These are phyloP conservation scores for Drosophila azteca DNA, from an alignment of 1,140 invertebrate genomes.

Conservation along the genomic window DNA sequence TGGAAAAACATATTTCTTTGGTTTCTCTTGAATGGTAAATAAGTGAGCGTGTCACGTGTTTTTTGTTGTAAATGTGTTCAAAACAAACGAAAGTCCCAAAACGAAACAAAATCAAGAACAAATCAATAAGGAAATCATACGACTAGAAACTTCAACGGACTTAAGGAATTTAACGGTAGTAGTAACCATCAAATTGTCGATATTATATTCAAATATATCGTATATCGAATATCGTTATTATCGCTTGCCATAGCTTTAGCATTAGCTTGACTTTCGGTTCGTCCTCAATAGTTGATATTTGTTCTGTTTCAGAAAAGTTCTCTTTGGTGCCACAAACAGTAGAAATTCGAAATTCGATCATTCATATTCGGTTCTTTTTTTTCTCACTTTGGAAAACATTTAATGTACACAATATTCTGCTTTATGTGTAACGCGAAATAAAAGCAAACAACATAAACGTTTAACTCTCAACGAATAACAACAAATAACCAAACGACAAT, in stretches of 20 bases:
- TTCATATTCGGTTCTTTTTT: conserved; percentile 40
- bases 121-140: conserved; percentile 24
- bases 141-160: conserved; percentile 17
- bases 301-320: conserved; percentile 87
- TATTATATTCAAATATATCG: conserved; percentile 45
- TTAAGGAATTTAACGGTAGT: conserved; percentile 20
- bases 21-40: conserved; percentile 64
- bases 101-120: conserved; percentile 24
- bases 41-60: conserved; percentile 77
- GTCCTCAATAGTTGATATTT: conserved; percentile 53
- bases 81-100: conserved; percentile 39
- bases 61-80: conserved; percentile 74
- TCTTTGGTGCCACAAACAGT: conserved; percentile 86
- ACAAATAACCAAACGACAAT: conserved; percentile 56
- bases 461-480: conserved; percentile 36
- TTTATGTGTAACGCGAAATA: conserved; percentile 48
- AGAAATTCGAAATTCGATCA: conserved; percentile 66
- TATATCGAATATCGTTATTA: conserved; percentile 48
- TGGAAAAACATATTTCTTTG: conserved; percentile 46
- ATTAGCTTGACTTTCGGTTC: conserved; percentile 47
- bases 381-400: conserved; percentile 51
- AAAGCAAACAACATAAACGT: conserved; percentile 37
- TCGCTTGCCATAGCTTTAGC: conserved; percentile 54
- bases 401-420: conserved; percentile 68
- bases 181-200: conserved; percentile 42